Base-by-base conservation (phyloP, 2,888 invertebrate genomes). In the Oscheius onirici region DNA sequence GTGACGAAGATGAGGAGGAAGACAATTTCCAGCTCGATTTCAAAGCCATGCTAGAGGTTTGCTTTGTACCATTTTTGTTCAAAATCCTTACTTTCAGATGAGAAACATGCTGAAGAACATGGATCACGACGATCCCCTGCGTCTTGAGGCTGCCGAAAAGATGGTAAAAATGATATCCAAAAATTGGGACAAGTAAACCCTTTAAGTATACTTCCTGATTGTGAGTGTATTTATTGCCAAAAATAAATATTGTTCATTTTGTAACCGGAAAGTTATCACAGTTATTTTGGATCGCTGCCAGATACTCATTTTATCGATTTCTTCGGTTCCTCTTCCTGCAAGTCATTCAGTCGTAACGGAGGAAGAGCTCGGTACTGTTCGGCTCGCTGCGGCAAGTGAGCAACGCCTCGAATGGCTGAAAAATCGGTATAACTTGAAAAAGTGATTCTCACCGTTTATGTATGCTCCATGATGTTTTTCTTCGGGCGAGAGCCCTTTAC, bases 361-460 rank as follows among this genome's bases (percentile, higher is more conserved):
- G 67, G 67, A n/a, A 68, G 41, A 2, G 40, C 52, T 28, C 67
- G 55, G 28, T 68, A 68, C 17, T 68, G 54, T 43, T 68, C 67
- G 11, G 67, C 40, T 20, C 57, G 55, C n/a, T 55, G 55, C 24
- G 67, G 57, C 34, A 44, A 20, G 28, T 68, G 55, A 5, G 26
- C 20, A 13, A 68, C 67, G 22, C 67, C 67, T 44, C 55, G 54
- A 43, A 68, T 68, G 10, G 41, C 67, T 68, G 13, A 40, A 66
- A 52, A 20, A n/a, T n/a, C n/a, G n/a, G n/a, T n/a, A n/a, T n/a
- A n/a, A n/a, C n/a, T n/a, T n/a, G n/a, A n/a, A n/a, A n/a, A 34
- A n/a, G 3, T 40, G 20, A 34, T n/a, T 24, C 44, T n/a, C 40
- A 68, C 67, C 57, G 2, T 55, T 34, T 17, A 68, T 68, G 43